Percentiles rank a stretch among this genome's conserved stretches.
phyloP scores from a whole-genome alignment of 2,797 vertebrate genomes.

The Syngnathus rostellatus region DNA sequence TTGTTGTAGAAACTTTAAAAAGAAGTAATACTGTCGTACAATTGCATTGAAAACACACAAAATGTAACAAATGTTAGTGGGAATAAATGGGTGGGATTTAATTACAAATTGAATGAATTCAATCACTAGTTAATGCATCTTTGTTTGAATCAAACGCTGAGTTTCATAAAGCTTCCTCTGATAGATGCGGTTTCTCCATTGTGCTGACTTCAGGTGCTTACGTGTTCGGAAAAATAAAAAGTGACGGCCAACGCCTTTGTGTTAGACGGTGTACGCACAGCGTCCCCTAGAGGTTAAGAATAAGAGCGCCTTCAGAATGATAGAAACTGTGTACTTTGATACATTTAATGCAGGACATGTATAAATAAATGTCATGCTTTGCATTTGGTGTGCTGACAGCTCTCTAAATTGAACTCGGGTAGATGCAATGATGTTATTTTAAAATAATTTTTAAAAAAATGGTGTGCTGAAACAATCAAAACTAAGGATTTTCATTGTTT shows the following conservation, averaged over 20 bases:
- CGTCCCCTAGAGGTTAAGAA: conserved; percentile 16
- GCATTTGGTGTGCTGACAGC: neutral
- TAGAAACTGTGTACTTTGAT: neutral
- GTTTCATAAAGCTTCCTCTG: neutral
- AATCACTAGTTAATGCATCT: neutral
- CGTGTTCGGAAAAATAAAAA: neutral
- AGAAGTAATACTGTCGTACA: neutral
- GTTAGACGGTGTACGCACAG: conserved; percentile 2
- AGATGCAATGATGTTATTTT: neutral
- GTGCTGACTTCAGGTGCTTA: neutral
- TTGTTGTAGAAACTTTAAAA: neutral
- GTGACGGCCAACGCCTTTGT: conserved; percentile 20
- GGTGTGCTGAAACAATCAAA: neutral
- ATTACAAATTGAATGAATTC: neutral
- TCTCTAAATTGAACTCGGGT: neutral
- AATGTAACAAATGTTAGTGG: neutral
- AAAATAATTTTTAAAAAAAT: neutral
- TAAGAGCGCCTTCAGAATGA: neutral
- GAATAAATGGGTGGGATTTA: neutral
- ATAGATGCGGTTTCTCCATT: neutral
- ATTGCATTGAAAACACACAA: neutral
- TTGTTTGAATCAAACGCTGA: neutral
- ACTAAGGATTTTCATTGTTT: neutral
- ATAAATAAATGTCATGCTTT: neutral
- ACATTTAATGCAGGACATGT: no score